Evolutionary conservation across 1,140 invertebrate species (phyloP).

Genomic region (Phortica variegata): DNA sequence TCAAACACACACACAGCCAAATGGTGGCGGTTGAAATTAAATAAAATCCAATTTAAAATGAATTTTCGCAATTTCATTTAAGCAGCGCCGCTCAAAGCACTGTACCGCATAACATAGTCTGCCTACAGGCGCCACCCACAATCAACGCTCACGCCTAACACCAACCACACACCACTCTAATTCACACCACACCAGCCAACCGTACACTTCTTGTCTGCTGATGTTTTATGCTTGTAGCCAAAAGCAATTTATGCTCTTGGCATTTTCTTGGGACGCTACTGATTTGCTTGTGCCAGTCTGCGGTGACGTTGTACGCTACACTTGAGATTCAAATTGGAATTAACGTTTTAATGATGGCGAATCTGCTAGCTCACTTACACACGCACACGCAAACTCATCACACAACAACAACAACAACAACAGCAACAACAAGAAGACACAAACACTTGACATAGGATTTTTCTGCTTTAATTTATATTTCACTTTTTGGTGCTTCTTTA

Average conservation of each 20-base stretch:
- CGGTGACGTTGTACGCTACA: conserved; percentile 9
- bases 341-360: conserved; percentile 50
- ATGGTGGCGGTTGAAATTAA: conserved; percentile 51
- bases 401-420: conserved; percentile 3
- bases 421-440: too few relatives aligned
- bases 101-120: conserved; percentile 2
- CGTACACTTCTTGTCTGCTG: neutral
- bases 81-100: conserved; percentile 23
- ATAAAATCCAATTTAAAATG: conserved; percentile 55
- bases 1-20: too few relatives aligned
- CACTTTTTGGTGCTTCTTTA: too few relatives aligned
- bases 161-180: conserved; percentile 6
- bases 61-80: conserved; percentile 55
- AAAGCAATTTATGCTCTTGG: conserved; percentile 27
- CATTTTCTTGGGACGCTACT: neutral
- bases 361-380: conserved; percentile 1
- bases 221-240: conserved; percentile 2
- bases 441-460: too few relatives aligned
- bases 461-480: too few relatives aligned
- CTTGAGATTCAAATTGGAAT: conserved; percentile 47
- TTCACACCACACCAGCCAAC: neutral
- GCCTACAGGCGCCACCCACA: neutral
- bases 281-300: conserved; percentile 4
- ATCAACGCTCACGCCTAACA: neutral
- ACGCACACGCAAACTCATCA: conserved; percentile 7